Conservation (phyloP, 2,113 vertebrate species). For the Pelobates fuscus region DNA sequence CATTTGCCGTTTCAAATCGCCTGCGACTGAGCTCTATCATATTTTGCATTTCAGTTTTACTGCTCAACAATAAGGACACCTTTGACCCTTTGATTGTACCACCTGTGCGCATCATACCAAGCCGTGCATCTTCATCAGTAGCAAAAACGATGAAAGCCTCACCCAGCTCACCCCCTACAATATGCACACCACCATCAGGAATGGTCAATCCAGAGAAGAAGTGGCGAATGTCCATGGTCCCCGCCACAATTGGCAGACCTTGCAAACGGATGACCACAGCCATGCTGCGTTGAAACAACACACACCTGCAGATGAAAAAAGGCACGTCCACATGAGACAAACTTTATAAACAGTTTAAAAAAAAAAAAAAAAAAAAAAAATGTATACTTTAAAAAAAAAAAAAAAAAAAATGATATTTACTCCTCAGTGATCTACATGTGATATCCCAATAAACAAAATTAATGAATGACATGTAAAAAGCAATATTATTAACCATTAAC, state of each 20-base stretch:
- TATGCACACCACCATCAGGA: constrained; percentile 99
- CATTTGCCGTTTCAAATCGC: constrained; percentile 89
- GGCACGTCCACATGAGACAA: constrained; percentile 91
- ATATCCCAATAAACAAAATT: too few species aligned
- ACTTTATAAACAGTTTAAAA: background rate
- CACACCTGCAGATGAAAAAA: constrained; percentile 98
- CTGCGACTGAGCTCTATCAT: constrained; percentile 99
- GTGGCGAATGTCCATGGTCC: constrained; percentile 99
- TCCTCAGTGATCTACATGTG: too few species aligned
- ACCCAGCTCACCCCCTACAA: constrained; percentile 99
- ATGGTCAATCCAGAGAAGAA: constrained; percentile 99
- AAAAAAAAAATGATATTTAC: too few species aligned
- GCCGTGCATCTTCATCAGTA: constrained; percentile 98
- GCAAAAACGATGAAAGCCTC: constrained; percentile 99
- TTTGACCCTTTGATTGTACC: constrained; percentile 97
- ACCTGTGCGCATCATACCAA: constrained; percentile 99
- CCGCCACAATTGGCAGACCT: constrained; percentile 99
- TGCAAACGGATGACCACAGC: constrained; percentile 99
- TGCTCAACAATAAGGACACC: constrained; percentile 95
- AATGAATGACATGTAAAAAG: too few species aligned
- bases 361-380: too few species aligned
- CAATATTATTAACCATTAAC: background rate
- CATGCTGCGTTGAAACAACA: constrained; percentile 98
- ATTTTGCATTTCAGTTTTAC: constrained; percentile 99
- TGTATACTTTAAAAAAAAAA: background rate